These are phyloP conservation scores for Stenchaetothrips biformis DNA, from an alignment of 2,888 invertebrate genomes.

Conservation along the genomic window DNA sequence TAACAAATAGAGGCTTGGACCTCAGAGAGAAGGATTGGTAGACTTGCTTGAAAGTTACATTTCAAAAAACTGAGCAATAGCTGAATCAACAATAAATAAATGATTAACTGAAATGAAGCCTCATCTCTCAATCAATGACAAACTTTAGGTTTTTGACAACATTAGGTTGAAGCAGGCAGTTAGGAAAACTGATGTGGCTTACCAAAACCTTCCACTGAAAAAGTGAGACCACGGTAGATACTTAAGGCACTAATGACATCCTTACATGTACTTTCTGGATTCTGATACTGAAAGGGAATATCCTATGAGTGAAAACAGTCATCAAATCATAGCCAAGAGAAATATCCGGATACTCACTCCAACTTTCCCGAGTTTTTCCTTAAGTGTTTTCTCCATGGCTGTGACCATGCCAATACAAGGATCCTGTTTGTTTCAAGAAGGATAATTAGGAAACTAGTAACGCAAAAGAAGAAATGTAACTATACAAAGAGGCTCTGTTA, in stretches of 20 bases:
- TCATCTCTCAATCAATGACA: neutral
- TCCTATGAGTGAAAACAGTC: conserved; percentile 29
- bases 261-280: conserved; percentile 60
- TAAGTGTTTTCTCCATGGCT: neutral
- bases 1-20: conserved; percentile 30
- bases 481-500: neutral
- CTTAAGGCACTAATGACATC: conserved; percentile 62
- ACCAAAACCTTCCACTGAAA: conserved; percentile 66
- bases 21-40: neutral
- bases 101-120: conserved; percentile 18
- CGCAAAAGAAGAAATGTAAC: neutral
- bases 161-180: conserved; percentile 25
- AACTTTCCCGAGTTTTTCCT: neutral
- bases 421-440: neutral
- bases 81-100: conserved; percentile 16
- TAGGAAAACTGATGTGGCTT: conserved; percentile 42
- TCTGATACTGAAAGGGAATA: conserved; percentile 59
- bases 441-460: neutral
- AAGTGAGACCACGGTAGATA: conserved; percentile 61
- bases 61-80: neutral
- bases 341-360: neutral
- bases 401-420: neutral
- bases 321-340: neutral
- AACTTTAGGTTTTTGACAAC: neutral
- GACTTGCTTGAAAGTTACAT: conserved; percentile 1